Evolutionary conservation across 2,113 vertebrate species (phyloP).

Genomic region (Pachyramphus minor): DNA sequence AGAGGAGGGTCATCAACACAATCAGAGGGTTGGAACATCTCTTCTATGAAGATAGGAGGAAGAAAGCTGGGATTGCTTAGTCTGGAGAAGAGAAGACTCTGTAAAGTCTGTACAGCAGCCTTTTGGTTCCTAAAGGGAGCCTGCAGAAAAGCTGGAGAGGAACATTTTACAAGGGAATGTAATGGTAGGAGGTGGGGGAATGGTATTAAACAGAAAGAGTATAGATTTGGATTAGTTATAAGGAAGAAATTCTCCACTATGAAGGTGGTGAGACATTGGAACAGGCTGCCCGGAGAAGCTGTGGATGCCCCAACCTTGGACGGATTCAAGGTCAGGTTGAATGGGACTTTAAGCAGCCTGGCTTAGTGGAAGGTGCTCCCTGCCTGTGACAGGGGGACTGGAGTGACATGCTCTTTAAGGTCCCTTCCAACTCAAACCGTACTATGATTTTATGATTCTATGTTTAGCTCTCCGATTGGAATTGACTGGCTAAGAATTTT

Average conservation of each 20-base stretch:
- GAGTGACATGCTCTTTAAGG: rapidly evolving
- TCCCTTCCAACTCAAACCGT: background rate
- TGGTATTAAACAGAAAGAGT: background rate
- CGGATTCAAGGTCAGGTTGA: background rate
- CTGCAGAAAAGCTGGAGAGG: background rate
- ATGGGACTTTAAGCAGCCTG: background rate
- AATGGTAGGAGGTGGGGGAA: background rate
- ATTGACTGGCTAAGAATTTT: background rate
- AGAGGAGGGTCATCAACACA: background rate
- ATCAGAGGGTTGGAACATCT: background rate
- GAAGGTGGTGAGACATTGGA: background rate
- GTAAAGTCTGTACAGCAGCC: background rate
- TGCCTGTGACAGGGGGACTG: background rate
- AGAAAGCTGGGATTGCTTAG: background rate
- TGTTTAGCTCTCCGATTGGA: background rate
- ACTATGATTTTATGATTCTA: background rate
- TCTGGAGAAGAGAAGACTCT: background rate
- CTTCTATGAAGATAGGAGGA: background rate
- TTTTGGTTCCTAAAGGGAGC: background rate
- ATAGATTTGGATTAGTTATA: background rate
- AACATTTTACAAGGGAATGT: background rate
- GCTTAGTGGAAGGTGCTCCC: background rate
- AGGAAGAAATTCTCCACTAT: background rate
- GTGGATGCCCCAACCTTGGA: background rate
- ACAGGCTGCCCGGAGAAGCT: background rate